Evolutionary conservation across 2,888 invertebrate species (phyloP).

Genomic region (Heterodera filipjevi): DNA sequence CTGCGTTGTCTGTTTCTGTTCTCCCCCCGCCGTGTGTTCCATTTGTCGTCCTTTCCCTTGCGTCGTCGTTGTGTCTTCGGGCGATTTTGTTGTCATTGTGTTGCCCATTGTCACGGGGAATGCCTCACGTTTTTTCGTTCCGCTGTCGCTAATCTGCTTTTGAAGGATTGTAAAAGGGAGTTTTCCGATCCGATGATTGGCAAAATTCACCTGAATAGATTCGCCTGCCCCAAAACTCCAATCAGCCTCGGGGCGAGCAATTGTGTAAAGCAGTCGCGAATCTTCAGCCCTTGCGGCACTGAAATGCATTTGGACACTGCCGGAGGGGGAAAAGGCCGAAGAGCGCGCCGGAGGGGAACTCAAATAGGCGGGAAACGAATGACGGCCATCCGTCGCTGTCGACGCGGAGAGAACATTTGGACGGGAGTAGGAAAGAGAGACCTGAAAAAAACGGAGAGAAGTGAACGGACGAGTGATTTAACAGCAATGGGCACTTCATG

Average conservation of each 20-base stretch:
- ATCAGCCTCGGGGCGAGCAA: slow-evolving; percentile 8
- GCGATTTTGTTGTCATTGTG: background rate
- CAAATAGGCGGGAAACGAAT: background rate
- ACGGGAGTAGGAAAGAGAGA: slow-evolving; percentile 27
- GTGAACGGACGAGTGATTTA: background rate
- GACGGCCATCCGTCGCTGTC: slow-evolving; percentile 7
- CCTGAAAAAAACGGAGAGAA: background rate
- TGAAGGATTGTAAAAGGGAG: background rate
- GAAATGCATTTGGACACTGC: slow-evolving; percentile 25
- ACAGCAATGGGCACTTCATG: slow-evolving; percentile 30
- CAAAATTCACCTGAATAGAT: slow-evolving; percentile 11
- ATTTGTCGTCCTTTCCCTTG: background rate
- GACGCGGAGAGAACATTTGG: slow-evolving; percentile 8
- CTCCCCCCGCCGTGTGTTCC: background rate
- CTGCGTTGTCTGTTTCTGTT: slow-evolving; percentile 8
- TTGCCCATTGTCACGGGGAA: slow-evolving; percentile 1
- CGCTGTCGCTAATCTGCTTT: slow-evolving; percentile 18
- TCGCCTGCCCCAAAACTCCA: slow-evolving; percentile 16
- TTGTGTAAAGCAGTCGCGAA: slow-evolving; percentile 8
- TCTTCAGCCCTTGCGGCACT: background rate
- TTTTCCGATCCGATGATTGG: background rate
- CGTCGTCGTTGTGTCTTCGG: background rate
- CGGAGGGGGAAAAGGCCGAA: slow-evolving; percentile 18
- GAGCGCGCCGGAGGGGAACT: background rate
- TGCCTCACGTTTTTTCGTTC: slow-evolving; percentile 20